A percentile compares a stretch with the other conserved stretches of the same genome.
These are phyloP conservation scores for Passer domesticus DNA, from an alignment of 2,113 vertebrate species.

Conservation along the genomic window DNA sequence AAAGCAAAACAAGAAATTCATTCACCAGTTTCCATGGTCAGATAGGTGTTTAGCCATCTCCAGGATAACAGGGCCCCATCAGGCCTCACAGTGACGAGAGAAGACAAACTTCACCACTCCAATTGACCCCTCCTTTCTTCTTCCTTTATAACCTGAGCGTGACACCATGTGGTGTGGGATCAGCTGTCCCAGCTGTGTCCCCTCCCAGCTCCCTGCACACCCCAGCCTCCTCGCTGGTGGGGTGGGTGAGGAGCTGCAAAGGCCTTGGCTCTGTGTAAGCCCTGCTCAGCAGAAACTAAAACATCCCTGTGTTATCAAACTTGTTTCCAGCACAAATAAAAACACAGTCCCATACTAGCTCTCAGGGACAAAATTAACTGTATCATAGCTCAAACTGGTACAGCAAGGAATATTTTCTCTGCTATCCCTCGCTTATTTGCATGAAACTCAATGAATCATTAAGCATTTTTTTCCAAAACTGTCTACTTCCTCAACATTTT, in stretches of 20 bases:
- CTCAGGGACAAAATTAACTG: background rate
- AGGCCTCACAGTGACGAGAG: no score
- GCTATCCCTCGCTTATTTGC: background rate
- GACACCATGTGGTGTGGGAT: background rate
- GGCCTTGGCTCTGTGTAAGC: background rate
- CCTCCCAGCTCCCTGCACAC: background rate
- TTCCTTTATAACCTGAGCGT: accelerated
- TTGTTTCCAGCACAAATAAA: background rate
- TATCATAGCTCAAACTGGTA: background rate
- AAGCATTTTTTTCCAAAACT: background rate
- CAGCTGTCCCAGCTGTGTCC: background rate
- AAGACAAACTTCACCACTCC: background rate
- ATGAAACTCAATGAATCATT: background rate
- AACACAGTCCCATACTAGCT: background rate
- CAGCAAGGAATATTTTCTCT: background rate
- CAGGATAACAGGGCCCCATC: background rate
- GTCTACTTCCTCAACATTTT: background rate
- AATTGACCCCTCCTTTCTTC: background rate
- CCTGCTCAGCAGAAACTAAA: background rate
- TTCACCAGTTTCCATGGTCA: background rate
- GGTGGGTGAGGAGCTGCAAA: background rate
- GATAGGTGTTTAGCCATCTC: background rate
- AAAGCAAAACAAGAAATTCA: background rate
- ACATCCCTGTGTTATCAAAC: background rate
- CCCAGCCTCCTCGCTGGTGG: accelerated